Evolutionary conservation across 2,888 invertebrate species (phyloP).

Genomic region (Thumatha senex): DNA sequence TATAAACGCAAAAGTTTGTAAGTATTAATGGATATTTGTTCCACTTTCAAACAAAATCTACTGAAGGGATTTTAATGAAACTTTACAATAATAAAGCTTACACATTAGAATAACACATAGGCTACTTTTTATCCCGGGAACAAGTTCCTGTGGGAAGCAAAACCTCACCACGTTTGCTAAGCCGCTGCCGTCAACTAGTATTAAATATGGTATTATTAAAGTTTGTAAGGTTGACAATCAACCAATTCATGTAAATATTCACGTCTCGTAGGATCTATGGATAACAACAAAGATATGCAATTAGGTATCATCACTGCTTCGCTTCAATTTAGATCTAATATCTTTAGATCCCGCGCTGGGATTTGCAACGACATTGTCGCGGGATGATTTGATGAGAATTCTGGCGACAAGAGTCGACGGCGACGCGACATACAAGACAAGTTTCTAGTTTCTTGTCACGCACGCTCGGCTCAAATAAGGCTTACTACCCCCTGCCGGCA

Average conservation of each 20-base stretch:
- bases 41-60: no score
- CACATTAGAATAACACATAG: no score
- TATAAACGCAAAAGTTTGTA: no score
- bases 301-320: slow-evolving; percentile 57
- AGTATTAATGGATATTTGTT: no score
- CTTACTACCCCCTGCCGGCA: slow-evolving; percentile 71
- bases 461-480: slow-evolving; percentile 79
- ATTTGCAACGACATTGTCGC: slow-evolving; percentile 78
- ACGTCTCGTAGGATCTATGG: slow-evolving; percentile 26
- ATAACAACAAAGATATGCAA: slow-evolving; percentile 46
- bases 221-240: no score
- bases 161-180: no score
- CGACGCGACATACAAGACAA: slow-evolving; percentile 69
- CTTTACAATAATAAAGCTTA: no score
- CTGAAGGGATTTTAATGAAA: no score
- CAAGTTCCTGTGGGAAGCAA: no score
- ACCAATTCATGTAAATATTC: slow-evolving; percentile 29
- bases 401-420: slow-evolving; percentile 67
- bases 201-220: no score
- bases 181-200: no score
- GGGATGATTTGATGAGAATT: slow-evolving; percentile 81
- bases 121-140: no score
- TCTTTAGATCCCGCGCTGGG: slow-evolving; percentile 76
- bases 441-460: slow-evolving; percentile 81
- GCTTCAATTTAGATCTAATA: slow-evolving; percentile 77